Evolutionary conservation across 2,888 invertebrate genomes (phyloP).

Genomic region (Plusia festucae): DNA sequence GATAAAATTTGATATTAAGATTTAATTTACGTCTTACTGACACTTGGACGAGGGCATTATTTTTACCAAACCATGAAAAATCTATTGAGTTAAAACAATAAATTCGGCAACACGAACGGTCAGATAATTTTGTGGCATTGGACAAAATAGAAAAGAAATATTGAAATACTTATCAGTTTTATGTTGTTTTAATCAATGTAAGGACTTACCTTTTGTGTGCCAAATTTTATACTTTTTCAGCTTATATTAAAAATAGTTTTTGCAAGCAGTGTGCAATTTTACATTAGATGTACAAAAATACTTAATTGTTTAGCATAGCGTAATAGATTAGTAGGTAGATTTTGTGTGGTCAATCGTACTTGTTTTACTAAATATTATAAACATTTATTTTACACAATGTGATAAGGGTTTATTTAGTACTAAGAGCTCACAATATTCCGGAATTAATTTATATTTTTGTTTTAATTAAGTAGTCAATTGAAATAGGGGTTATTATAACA

Average conservation of each 20-base stretch:
- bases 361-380: not conserved
- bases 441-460: not conserved
- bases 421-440: not conserved
- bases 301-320: not conserved
- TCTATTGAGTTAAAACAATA: no score
- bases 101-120: no score
- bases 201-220: not conserved
- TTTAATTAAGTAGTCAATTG: not conserved
- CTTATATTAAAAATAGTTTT: not conserved
- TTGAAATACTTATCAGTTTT: not conserved
- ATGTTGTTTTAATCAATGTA: not conserved
- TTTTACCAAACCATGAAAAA: no score
- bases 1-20: no score
- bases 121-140: no score
- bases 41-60: no score
- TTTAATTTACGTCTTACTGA: no score
- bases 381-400: not conserved
- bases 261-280: conserved; percentile 1
- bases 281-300: not conserved
- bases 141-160: not conserved
- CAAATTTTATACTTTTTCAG: conserved; percentile 6
- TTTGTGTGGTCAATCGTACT: not conserved
- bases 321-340: not conserved
- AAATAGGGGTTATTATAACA: not conserved
- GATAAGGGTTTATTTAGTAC: not conserved